Conservation (phyloP, 2,888 invertebrate genomes). For the Ecdyonurus torrentis region DNA sequence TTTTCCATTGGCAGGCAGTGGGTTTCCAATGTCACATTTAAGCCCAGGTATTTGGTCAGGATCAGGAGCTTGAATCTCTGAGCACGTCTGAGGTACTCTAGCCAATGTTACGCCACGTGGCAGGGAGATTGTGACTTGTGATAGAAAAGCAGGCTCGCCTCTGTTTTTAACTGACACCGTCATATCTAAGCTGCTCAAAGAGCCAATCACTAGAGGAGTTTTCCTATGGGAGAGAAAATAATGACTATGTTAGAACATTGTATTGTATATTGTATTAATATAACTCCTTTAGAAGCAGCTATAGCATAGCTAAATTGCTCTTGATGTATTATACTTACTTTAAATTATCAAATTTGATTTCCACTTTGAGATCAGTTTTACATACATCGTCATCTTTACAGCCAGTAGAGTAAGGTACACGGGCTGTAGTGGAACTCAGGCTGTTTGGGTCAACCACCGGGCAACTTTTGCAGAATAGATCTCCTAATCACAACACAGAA, state of each 20-base stretch:
- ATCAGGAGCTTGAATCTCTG: slow-evolving; percentile 10
- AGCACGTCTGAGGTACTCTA: slow-evolving; percentile 17
- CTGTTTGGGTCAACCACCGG: slow-evolving; percentile 14
- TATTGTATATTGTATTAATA: no score
- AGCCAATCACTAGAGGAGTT: slow-evolving; percentile 20
- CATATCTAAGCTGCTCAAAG: slow-evolving; percentile 17
- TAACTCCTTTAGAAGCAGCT: no score
- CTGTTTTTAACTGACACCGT: slow-evolving; percentile 20
- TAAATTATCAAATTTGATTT: slow-evolving; percentile 11
- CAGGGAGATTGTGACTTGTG: slow-evolving; percentile 17
- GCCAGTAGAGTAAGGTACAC: slow-evolving; percentile 25
- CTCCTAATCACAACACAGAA: no score
- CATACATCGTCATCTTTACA: slow-evolving; percentile 37
- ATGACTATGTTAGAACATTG: no score
- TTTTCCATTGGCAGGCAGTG: slow-evolving; percentile 12
- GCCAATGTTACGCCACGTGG: slow-evolving; percentile 16
- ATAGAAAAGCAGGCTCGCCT: slow-evolving; percentile 24
- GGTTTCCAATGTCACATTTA: slow-evolving; percentile 18
- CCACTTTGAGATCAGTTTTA: slow-evolving; percentile 30
- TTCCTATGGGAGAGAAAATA: no score
- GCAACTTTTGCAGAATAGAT: slow-evolving; percentile 10
- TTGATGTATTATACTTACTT: no score
- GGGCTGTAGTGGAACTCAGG: slow-evolving; percentile 4
- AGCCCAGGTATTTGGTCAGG: slow-evolving; percentile 5
- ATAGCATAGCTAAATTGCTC: no score